phyloP scores from a whole-genome alignment of 1,140 invertebrate species.

The Eumeta japonica region DNA sequence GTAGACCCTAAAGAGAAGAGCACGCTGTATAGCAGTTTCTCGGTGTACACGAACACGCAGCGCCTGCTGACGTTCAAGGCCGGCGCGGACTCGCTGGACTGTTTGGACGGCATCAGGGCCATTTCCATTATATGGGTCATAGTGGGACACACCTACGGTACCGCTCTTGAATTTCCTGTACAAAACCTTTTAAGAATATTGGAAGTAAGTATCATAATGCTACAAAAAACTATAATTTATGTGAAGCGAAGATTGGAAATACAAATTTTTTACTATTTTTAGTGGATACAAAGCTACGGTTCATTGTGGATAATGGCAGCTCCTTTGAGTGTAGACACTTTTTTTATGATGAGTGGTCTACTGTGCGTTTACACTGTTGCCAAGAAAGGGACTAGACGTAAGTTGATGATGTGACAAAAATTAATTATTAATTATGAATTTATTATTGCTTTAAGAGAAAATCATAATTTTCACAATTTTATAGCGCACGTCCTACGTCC shows the following conservation, averaged over 20 bases:
- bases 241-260: constrained; percentile 6
- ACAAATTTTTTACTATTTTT: constrained; percentile 11
- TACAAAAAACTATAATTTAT: not conserved
- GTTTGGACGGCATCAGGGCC: constrained; percentile 58
- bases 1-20: constrained; percentile 13
- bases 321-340: constrained; percentile 57
- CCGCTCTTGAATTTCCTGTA: constrained; percentile 23
- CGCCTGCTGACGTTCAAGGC: constrained; percentile 21
- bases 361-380: constrained; percentile 60
- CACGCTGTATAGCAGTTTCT: constrained; percentile 18
- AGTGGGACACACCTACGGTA: constrained; percentile 56
- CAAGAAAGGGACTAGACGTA: constrained; percentile 33
- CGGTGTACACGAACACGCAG: constrained; percentile 27
- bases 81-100: constrained; percentile 25
- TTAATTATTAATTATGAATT: not conserved
- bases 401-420: constrained; percentile 8
- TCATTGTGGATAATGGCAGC: constrained; percentile 31
- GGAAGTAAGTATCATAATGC: constrained; percentile 9
- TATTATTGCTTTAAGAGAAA: not conserved
- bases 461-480: not conserved
- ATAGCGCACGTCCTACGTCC: too few relatives aligned
- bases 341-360: constrained; percentile 62
- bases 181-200: constrained; percentile 27
- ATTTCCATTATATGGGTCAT: constrained; percentile 68
- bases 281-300: constrained; percentile 22